Conservation (phyloP, 2,113 vertebrate species). For the Saguinus midas region DNA sequence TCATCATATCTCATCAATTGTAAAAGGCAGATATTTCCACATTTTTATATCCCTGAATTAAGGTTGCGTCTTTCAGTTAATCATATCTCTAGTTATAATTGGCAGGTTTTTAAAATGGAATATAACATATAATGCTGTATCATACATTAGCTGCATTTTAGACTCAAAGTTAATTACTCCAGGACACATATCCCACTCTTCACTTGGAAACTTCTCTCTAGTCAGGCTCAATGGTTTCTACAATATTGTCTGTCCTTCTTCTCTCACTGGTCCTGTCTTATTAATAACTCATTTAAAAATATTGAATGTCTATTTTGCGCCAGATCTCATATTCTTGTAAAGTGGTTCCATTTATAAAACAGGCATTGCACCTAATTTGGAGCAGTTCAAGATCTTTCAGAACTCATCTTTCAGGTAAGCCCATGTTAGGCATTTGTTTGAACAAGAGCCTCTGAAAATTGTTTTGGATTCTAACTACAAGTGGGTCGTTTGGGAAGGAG, state of each 20-base stretch:
- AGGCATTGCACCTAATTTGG: not conserved
- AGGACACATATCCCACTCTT: not conserved
- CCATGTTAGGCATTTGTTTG: not conserved
- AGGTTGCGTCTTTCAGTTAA: not conserved
- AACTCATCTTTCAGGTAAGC: not conserved
- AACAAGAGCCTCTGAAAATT: not conserved
- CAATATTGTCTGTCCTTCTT: not conserved
- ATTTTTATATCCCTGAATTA: not conserved
- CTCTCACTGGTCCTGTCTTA: not conserved
- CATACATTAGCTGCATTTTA: not conserved
- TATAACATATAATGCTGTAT: not conserved
- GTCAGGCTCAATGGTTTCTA: not conserved
- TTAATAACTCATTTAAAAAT: not conserved
- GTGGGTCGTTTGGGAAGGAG: not conserved
- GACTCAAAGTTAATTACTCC: constrained; percentile 11
- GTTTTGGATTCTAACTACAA: not conserved
- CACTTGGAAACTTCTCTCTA: constrained; percentile 22
- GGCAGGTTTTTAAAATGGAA: not conserved
- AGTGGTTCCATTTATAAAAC: not conserved
- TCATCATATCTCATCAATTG: not conserved
- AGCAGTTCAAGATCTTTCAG: not conserved
- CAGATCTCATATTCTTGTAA: not conserved
- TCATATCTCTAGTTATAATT: not conserved
- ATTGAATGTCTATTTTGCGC: not conserved
- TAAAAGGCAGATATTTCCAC: not conserved